Evolutionary conservation across 2,888 invertebrate species (phyloP).

Genomic region (Oscheius sp.): DNA sequence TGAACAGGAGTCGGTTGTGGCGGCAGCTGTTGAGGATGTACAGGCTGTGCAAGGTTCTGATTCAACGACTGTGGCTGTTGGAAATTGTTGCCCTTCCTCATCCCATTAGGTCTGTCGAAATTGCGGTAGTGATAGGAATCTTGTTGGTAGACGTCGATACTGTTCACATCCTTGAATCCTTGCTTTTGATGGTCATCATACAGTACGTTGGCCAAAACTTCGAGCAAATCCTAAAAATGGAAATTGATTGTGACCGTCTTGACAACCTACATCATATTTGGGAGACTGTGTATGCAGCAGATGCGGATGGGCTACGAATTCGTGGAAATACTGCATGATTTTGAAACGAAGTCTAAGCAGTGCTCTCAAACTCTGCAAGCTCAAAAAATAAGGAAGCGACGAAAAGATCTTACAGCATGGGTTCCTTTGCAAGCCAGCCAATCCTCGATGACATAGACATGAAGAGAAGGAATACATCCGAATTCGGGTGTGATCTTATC

Average conservation of each 20-base stretch:
- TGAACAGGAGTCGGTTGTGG: neutral
- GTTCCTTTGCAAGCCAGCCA: slow-evolving; percentile 24
- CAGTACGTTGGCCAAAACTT: slow-evolving; percentile 29
- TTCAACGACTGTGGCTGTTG: too few relatives aligned
- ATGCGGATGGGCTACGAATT: slow-evolving; percentile 52
- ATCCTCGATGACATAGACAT: slow-evolving; percentile 18
- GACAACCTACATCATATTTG: slow-evolving; percentile 20
- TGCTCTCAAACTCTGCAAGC: slow-evolving; percentile 46
- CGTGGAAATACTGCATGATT: slow-evolving; percentile 67
- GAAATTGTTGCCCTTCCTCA: neutral
- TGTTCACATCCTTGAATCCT: slow-evolving; percentile 37
- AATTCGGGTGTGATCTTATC: neutral
- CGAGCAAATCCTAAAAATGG: slow-evolving; percentile 37
- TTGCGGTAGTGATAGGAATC: too few relatives aligned
- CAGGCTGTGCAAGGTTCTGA: neutral
- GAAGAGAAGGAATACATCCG: neutral
- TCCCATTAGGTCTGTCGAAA: neutral
- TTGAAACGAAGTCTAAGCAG: slow-evolving; percentile 65
- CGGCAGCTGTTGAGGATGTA: neutral
- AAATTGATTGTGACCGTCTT: too few relatives aligned
- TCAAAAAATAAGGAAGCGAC: neutral
- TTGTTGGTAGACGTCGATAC: neutral
- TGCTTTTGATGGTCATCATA: slow-evolving; percentile 34
- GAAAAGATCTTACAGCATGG: neutral
- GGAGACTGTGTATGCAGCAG: neutral